Percentiles rank a stretch among this genome's conserved stretches.
Conservation (phyloP, 2,113 vertebrate genomes). For the Trogon melanurus region DNA sequence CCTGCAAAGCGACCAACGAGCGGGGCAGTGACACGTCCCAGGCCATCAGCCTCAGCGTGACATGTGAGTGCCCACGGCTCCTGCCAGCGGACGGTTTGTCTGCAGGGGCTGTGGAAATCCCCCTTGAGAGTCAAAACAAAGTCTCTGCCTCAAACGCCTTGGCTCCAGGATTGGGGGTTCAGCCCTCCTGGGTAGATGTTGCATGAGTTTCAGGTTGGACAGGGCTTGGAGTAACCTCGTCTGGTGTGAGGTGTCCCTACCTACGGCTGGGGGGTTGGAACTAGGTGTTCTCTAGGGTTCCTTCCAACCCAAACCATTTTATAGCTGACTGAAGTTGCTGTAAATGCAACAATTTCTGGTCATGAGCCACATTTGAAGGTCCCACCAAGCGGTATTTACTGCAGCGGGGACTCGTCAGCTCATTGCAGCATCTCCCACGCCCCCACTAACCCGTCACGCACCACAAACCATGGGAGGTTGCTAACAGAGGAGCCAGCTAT, state of each 20-base stretch:
- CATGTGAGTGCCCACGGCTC: conserved; percentile 37
- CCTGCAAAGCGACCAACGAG: conserved; percentile 65
- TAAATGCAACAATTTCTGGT: fast-evolving
- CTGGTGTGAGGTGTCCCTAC: too few relatives aligned
- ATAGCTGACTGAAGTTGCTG: too few relatives aligned
- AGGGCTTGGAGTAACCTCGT: too few relatives aligned
- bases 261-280: too few relatives aligned
- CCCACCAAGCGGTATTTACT: fast-evolving
- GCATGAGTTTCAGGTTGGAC: too few relatives aligned
- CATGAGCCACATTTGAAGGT: fast-evolving
- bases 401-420: fast-evolving
- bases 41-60: conserved; percentile 53
- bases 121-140: too few relatives aligned
- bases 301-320: too few relatives aligned
- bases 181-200: neutral
- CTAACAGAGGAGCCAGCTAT: fast-evolving
- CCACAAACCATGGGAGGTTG: fast-evolving
- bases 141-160: fast-evolving
- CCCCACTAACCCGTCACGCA: fast-evolving
- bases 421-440: fast-evolving
- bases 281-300: too few relatives aligned
- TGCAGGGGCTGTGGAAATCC: fast-evolving
- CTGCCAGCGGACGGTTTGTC: neutral
- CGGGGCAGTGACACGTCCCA: conserved; percentile 43
- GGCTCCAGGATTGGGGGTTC: fast-evolving